These are phyloP conservation scores for Microctonus aethiopoides DNA, from an alignment of 2,888 invertebrate genomes.

Conservation along the genomic window DNA sequence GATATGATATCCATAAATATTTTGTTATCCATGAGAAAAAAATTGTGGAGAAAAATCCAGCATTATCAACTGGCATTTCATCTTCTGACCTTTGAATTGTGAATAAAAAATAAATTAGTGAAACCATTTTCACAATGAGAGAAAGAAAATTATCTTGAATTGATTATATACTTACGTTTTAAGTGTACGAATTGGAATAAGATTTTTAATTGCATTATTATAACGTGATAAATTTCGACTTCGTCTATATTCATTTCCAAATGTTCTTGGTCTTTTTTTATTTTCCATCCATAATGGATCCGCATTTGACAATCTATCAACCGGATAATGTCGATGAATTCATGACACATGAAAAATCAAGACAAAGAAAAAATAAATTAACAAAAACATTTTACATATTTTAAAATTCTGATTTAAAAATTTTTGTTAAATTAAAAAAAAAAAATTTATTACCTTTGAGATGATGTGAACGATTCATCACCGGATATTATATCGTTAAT, in stretches of 20 bases:
- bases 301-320: not conserved
- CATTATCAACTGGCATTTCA: constrained; percentile 66
- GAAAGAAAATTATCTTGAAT: not conserved
- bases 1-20: constrained; percentile 69
- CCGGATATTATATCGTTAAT: constrained; percentile 9
- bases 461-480: not conserved
- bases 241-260: constrained; percentile 37
- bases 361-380: not conserved
- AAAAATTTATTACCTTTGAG: constrained; percentile 10
- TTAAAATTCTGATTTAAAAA: not conserved
- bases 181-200: constrained; percentile 55
- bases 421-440: not conserved
- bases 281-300: not conserved
- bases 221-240: constrained; percentile 48
- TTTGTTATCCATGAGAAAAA: constrained; percentile 70
- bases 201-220: constrained; percentile 53
- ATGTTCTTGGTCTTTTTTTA: constrained; percentile 6
- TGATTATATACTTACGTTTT: constrained; percentile 44
- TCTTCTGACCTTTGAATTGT: constrained; percentile 42
- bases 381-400: too few relatives aligned
- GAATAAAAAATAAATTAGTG: not conserved
- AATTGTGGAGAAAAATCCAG: constrained; percentile 68
- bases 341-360: not conserved
- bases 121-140: not conserved
- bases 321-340: not conserved